A percentile compares a stretch with the other conserved stretches of the same genome.
These are phyloP conservation scores for Naja naja DNA, from an alignment of 2,113 vertebrate species.

Conservation along the genomic window DNA sequence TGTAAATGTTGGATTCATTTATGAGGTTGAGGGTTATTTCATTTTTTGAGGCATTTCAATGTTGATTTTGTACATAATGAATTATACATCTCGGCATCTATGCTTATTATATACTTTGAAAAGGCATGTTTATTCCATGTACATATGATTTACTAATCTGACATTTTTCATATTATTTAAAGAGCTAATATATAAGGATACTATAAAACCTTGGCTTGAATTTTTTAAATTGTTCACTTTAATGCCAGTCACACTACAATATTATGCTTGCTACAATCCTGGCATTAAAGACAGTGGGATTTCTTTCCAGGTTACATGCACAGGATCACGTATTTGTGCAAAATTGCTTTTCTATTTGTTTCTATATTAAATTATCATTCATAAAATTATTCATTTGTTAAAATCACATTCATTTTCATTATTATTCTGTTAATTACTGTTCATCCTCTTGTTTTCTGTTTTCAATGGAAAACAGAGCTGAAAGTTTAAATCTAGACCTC, in stretches of 20 bases:
- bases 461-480: not conserved
- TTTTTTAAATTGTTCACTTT: not conserved
- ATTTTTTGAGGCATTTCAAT: not conserved
- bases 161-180: not conserved
- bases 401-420: slow-evolving; percentile 5
- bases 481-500: not conserved
- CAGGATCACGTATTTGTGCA: not conserved
- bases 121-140: not conserved
- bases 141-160: not conserved
- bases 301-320: not conserved
- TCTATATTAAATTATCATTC: not conserved
- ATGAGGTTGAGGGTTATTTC: not conserved
- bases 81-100: not conserved
- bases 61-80: not conserved
- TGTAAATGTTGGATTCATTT: not conserved
- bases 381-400: not conserved
- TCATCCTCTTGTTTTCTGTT: not conserved
- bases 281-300: not conserved
- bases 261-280: not conserved
- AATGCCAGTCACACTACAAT: not conserved
- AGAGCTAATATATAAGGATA: not conserved
- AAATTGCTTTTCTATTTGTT: not conserved
- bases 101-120: not conserved
- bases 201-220: not conserved
- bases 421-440: not conserved